Percentiles rank a stretch among this genome's conserved stretches.
These are phyloP conservation scores for Beroe ovata DNA, from an alignment of 37 sponge, comb jelly and placozoan species.

Conservation along the genomic window DNA sequence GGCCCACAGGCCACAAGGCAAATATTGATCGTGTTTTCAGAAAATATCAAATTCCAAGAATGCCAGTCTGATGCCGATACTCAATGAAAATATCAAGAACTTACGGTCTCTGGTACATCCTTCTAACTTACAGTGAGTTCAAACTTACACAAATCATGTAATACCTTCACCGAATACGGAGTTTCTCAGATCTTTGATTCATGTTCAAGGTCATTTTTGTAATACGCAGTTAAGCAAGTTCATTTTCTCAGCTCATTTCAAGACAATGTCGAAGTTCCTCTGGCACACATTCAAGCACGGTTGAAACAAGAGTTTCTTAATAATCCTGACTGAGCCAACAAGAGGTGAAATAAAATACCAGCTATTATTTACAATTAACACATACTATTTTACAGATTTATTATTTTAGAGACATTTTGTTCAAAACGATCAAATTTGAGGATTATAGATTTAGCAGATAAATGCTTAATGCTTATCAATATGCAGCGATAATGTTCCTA, in stretches of 20 bases:
- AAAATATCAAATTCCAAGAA: background rate
- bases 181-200: too few species aligned
- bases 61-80: background rate
- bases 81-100: constrained; percentile 10
- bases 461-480: too few species aligned
- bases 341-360: too few species aligned
- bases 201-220: too few species aligned
- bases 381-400: too few species aligned
- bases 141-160: too few species aligned
- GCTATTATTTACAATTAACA: too few species aligned
- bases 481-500: too few species aligned
- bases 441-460: too few species aligned
- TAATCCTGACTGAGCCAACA: constrained; percentile 11
- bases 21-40: background rate
- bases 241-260: constrained; percentile 76
- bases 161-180: background rate
- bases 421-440: too few species aligned
- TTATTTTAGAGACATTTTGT: too few species aligned
- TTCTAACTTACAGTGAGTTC: constrained; percentile 36
- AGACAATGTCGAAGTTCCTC: constrained; percentile 75
- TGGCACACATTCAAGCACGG: constrained; percentile 80
- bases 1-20: too few species aligned
- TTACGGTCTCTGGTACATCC: background rate
- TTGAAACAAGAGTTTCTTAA: constrained; percentile 69
- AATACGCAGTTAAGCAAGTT: background rate